Evolutionary conservation across 2,797 vertebrate species (phyloP).

Genomic region (Poecilia wingei): DNA sequence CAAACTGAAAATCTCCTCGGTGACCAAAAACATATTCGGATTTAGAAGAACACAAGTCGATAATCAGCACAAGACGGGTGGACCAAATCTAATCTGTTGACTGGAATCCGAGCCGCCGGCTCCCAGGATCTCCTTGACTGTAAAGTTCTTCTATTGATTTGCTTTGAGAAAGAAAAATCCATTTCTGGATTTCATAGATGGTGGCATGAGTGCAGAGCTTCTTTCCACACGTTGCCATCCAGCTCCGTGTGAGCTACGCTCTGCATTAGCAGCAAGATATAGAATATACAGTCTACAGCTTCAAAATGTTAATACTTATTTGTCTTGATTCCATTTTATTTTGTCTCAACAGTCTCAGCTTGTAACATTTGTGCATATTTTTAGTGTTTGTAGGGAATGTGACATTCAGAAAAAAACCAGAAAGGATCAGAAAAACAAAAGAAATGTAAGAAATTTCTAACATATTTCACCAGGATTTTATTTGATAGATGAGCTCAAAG

Average conservation of each 20-base stretch:
- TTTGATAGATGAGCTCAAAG: not conserved
- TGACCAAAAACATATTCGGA: conserved; percentile 4
- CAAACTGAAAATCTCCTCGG: not conserved
- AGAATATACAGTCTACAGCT: conserved; percentile 5
- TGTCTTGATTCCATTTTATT: not conserved
- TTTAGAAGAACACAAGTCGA: conserved; percentile 3
- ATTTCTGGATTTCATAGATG: conserved; percentile 1
- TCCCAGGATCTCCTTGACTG: conserved; percentile 7
- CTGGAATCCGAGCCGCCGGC: conserved; percentile 11
- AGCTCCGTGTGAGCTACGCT: not conserved
- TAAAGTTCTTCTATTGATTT: conserved; percentile 23
- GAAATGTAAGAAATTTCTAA: not conserved
- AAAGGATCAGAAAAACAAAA: not conserved
- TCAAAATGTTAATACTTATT: not conserved
- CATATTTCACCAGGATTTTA: not conserved
- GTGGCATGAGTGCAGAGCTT: not conserved
- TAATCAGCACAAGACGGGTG: not conserved
- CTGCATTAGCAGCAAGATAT: not conserved
- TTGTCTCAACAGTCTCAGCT: not conserved
- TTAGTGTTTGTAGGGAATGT: not conserved
- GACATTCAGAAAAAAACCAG: not conserved
- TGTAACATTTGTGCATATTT: not conserved
- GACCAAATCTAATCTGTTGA: conserved; percentile 2
- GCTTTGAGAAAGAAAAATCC: conserved; percentile 7
- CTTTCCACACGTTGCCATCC: conserved; percentile 1